A percentile compares a stretch with the other conserved stretches of the same genome.
Conservation (phyloP, 2,888 invertebrate species). For the Heliconius aoede region DNA sequence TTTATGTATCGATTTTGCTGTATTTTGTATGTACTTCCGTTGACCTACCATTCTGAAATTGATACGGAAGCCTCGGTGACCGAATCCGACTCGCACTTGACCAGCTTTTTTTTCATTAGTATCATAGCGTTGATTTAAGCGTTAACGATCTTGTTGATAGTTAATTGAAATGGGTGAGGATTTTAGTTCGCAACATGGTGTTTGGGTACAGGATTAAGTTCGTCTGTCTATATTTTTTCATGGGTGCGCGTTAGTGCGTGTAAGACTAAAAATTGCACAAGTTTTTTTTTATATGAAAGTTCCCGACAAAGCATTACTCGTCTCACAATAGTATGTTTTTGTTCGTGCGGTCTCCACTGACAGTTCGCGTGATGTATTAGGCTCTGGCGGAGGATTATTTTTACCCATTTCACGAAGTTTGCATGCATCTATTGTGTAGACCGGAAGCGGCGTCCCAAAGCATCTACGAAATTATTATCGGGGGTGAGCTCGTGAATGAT, state of each 20-base stretch:
- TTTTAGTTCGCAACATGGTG: slow-evolving; percentile 26
- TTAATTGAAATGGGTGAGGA: slow-evolving; percentile 52
- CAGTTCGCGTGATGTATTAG: slow-evolving; percentile 83
- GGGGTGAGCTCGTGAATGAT: slow-evolving; percentile 67
- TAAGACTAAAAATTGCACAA: slow-evolving; percentile 75
- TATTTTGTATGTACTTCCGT: too few relatives aligned
- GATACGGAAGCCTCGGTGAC: too few relatives aligned
- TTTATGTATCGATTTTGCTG: too few relatives aligned
- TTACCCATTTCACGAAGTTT: slow-evolving; percentile 82
- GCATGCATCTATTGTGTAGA: slow-evolving; percentile 79
- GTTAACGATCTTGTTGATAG: slow-evolving; percentile 46
- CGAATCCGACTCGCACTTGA: too few relatives aligned
- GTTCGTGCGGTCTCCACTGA: slow-evolving; percentile 81
- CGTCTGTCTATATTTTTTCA: slow-evolving; percentile 33
- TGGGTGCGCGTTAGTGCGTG: slow-evolving; percentile 62
- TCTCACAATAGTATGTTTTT: slow-evolving; percentile 80
- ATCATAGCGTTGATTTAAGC: slow-evolving; percentile 51
- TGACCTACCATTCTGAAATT: too few relatives aligned
- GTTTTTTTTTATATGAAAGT: slow-evolving; percentile 75
- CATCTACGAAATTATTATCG: slow-evolving; percentile 72
- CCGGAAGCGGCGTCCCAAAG: slow-evolving; percentile 81
- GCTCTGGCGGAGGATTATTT: slow-evolving; percentile 79
- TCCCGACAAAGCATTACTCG: slow-evolving; percentile 73
- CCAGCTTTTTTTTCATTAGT: slow-evolving; percentile 64
- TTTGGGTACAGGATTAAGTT: slow-evolving; percentile 36